Base-by-base conservation (phyloP, 2,888 invertebrate species). In the Apodemia zela region DNA sequence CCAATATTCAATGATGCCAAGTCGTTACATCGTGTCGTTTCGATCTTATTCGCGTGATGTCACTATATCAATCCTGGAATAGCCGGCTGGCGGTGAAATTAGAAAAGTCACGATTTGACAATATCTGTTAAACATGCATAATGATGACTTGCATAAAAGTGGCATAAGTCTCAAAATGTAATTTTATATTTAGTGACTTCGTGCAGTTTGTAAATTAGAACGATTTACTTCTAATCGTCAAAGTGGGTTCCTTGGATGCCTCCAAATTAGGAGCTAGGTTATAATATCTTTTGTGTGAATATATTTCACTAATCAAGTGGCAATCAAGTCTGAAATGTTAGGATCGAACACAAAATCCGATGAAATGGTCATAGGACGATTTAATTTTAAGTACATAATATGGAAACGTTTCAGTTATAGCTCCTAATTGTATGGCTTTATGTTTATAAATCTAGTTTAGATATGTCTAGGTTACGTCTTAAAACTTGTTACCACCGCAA, bases 401-500 rank as follows among this genome's bases (percentile, higher is more conserved):
- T 18, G 15, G 42, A 15, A 42, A 42, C 1, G 15, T 15, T 3
- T 54, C 13, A 51, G 6, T 25, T 54, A 1, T 54, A 54, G 25
- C 25, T 25, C 25, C 54, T 25, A 21, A 21, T 54, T 25, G 15
- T 21, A 6, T 6, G 54, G 11, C 25, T 13, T 54, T 21, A 21
- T 25, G 25, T 54, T 13, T 51, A 51, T 51, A 51, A 54, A 25
- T 21, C 18, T 54, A 3, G 54, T 54, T 51, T 51, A 51, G 11
- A 25, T 51, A 51, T 25, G 5, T 18, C 7, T 51, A 51, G 25
- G 51, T 51, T 51, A 21, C 1, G 25, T 62, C 38, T 58, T 58
- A 38, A 57, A 49, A 35, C 35, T 18, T 51, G 21, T 51, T 63
- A 33, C 62, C 58, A 59, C 64, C 61, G 65, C 63, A 60, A 66